Conservation (phyloP, 2,113 vertebrate species). For the Atherinomorus stipes region DNA sequence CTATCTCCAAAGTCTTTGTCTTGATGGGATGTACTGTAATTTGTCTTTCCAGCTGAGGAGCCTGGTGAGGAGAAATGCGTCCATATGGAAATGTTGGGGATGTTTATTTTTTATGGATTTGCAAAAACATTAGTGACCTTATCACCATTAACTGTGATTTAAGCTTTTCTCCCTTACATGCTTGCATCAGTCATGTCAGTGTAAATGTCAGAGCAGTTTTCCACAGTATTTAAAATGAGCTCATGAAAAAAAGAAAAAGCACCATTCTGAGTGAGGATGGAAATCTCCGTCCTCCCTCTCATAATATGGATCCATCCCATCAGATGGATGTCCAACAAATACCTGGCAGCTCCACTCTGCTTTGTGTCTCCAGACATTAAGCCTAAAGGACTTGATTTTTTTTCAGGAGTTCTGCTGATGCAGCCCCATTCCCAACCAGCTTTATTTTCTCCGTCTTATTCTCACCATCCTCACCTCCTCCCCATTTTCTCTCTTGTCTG, state of each 20-base stretch:
- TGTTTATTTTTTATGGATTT: too few species aligned
- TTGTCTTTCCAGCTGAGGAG: constrained; percentile 35
- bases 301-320: constrained; percentile 23
- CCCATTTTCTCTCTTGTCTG: constrained; percentile 65
- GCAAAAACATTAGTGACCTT: too few species aligned
- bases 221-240: too few species aligned
- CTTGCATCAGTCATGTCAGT: too few species aligned
- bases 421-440: constrained; percentile 51
- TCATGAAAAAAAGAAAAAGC: too few species aligned
- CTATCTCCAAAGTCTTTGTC: constrained; percentile 50
- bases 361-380: constrained; percentile 47
- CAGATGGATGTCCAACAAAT: constrained; percentile 34
- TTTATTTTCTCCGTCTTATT: constrained; percentile 14
- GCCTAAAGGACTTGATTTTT: constrained; percentile 47
- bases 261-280: background rate
- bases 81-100: too few species aligned
- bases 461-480: constrained; percentile 23
- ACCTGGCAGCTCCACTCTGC: constrained; percentile 34
- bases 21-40: constrained; percentile 15
- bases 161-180: too few species aligned
- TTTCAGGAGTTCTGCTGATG: constrained; percentile 66
- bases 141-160: too few species aligned
- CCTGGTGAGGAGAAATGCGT: too few species aligned
- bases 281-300: constrained; percentile 17
- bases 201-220: too few species aligned